Conservation (phyloP, 2,888 invertebrate genomes). For the Drosophila greeni region DNA sequence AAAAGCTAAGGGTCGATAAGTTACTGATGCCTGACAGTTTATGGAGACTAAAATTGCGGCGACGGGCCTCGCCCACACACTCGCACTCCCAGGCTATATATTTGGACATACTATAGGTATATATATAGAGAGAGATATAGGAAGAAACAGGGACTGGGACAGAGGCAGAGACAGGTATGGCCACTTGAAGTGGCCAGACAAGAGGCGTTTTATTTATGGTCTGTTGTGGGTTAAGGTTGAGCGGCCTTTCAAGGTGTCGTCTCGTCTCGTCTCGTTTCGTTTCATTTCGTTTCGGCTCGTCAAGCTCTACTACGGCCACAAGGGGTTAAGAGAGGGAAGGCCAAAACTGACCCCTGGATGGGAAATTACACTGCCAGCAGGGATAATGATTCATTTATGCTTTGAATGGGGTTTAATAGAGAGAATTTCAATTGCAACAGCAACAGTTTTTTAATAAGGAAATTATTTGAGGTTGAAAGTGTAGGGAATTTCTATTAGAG, state of each 20-base stretch:
- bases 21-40: constrained; percentile 73
- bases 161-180: constrained; percentile 3
- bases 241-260: constrained; percentile 48
- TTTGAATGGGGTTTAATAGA: rapidly evolving
- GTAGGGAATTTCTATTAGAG: too few relatives aligned
- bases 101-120: not conserved
- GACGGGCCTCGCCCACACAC: constrained; percentile 24
- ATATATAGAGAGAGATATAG: not conserved
- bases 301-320: constrained; percentile 27
- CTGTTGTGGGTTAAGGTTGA: constrained; percentile 53
- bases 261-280: constrained; percentile 24
- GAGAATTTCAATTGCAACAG: not conserved
- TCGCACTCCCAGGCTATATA: not conserved
- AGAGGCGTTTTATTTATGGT: constrained; percentile 47
- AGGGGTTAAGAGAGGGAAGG: not conserved
- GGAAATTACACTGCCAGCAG: not conserved
- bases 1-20: constrained; percentile 73
- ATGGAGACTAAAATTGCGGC: constrained; percentile 51
- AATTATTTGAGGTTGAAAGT: not conserved
- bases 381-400: not conserved
- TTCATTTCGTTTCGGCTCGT: constrained; percentile 37
- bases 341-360: constrained; percentile 14
- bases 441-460: not conserved
- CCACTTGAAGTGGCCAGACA: constrained; percentile 44
- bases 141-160: too few relatives aligned